These are phyloP conservation scores for Coenonympha glycerion DNA, from an alignment of 2,888 invertebrate genomes.

Conservation along the genomic window DNA sequence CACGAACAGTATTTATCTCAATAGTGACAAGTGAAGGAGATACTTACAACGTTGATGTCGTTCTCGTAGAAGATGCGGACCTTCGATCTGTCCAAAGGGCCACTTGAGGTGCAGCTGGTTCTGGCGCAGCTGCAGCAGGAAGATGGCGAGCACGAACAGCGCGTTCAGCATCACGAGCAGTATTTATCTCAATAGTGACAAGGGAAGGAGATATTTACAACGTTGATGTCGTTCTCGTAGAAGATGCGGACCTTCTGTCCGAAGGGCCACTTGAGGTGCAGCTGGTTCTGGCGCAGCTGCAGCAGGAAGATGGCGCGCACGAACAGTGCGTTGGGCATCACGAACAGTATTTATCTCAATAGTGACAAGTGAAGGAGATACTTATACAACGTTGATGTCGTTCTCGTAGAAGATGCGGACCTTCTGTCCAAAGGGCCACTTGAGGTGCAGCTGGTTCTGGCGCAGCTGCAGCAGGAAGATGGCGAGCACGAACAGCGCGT, in stretches of 20 bases:
- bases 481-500: constrained; percentile 96
- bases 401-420: constrained; percentile 87
- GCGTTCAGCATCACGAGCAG: constrained; percentile 99
- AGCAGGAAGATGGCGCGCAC: constrained; percentile 97
- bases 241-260: constrained; percentile 88
- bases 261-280: constrained; percentile 96
- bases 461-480: constrained; percentile 97
- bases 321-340: constrained; percentile 98
- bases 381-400: constrained; percentile 77
- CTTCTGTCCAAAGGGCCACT: constrained; percentile 94
- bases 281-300: constrained; percentile 95
- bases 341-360: too few relatives aligned
- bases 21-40: neutral
- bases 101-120: constrained; percentile 94
- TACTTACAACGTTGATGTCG: constrained; percentile 76
- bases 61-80: constrained; percentile 87
- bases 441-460: constrained; percentile 94
- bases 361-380: constrained; percentile 17
- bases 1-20: too few relatives aligned
- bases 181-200: too few relatives aligned
- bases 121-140: constrained; percentile 97
- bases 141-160: constrained; percentile 96
- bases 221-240: constrained; percentile 84
- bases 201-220: constrained; percentile 40
- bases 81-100: constrained; percentile 93